A percentile compares a stretch with the other conserved stretches of the same genome.
These are phyloP conservation scores for Phodopus roborovskii DNA, from an alignment of 2,113 vertebrate species.

Conservation along the genomic window DNA sequence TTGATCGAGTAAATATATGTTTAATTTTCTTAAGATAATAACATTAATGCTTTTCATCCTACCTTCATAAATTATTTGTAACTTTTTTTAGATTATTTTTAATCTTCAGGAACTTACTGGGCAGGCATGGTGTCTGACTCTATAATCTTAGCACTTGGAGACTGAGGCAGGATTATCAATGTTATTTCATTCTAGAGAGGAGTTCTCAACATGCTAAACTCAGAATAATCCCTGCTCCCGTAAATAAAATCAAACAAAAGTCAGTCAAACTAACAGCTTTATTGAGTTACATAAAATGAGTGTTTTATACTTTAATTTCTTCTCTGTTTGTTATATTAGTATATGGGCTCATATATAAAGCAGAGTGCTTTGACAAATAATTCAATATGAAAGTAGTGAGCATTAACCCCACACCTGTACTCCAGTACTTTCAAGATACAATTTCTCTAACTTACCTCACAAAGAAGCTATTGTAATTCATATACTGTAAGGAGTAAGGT, in stretches of 20 bases:
- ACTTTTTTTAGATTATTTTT: not conserved
- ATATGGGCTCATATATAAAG: not conserved
- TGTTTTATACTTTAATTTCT: not conserved
- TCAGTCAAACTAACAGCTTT: not conserved
- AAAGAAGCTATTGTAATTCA: not conserved
- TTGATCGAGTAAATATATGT: not conserved
- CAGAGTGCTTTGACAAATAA: not conserved
- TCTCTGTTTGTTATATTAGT: not conserved
- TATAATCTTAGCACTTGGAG: not conserved
- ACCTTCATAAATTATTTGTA: not conserved
- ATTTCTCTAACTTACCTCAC: conserved; percentile 3
- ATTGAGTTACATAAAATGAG: not conserved
- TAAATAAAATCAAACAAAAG: too few species aligned
- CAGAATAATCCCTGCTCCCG: too few species aligned
- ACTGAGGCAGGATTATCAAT: not conserved
- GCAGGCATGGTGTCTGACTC: not conserved
- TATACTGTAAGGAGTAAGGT: too few species aligned
- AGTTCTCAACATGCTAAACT: too few species aligned
- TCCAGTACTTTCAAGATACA: not conserved
- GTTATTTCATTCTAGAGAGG: too few species aligned
- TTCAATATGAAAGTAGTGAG: conserved; percentile 48
- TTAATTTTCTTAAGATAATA: not conserved
- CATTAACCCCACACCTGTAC: not conserved
- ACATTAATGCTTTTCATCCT: not conserved
- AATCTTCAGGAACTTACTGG: not conserved